phyloP scores from a whole-genome alignment of 2,113 vertebrate species.

The Gopherus evgoodei region DNA sequence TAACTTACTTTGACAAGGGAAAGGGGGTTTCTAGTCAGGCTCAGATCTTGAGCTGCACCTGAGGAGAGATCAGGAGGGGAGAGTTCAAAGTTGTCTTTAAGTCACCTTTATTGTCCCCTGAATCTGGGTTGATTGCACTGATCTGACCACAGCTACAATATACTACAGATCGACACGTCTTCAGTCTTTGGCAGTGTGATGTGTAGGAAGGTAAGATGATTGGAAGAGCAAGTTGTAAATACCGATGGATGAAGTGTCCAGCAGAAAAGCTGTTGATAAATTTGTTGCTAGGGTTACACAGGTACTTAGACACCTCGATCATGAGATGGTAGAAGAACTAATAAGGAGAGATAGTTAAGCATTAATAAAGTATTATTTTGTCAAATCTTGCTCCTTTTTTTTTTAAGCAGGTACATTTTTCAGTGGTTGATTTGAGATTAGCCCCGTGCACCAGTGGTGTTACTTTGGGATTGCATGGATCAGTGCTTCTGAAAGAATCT shows the following conservation, averaged over 20 bases:
- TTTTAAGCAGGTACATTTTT: neutral
- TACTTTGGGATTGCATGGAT: neutral
- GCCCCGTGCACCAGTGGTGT: neutral
- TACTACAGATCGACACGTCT: neutral
- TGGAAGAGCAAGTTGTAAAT: neutral
- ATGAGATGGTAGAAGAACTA: neutral
- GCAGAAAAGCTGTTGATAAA: neutral
- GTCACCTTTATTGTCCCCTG: neutral
- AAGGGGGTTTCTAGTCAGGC: neutral
- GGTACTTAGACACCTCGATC: neutral
- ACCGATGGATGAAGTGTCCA: neutral
- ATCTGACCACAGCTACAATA: neutral
- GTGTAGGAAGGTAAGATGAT: neutral
- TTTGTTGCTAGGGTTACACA: neutral
- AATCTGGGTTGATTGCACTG: neutral
- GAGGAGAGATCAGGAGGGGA: neutral
- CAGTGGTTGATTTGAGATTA: constrained; percentile 2
- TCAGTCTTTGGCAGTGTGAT: neutral
- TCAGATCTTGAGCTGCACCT: neutral
- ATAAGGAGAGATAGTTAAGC: neutral
- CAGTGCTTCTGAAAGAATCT: neutral
- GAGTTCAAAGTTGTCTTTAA: neutral
- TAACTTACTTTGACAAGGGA: neutral
- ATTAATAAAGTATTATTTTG: neutral
- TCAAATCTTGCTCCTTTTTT: neutral